phyloP scores from a whole-genome alignment of 2,888 invertebrate genomes.

The Mermis nigrescens region DNA sequence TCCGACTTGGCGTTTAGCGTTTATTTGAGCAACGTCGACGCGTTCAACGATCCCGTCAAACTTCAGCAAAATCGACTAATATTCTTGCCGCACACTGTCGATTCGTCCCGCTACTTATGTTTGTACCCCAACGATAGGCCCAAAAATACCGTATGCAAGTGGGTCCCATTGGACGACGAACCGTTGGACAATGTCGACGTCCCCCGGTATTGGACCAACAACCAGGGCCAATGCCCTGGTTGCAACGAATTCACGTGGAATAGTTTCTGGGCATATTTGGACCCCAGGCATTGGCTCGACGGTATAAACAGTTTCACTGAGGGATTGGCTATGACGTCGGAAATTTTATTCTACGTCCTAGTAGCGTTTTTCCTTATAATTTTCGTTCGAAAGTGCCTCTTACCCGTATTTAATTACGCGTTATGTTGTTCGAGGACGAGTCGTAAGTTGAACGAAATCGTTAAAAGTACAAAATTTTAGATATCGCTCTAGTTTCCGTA shows the following conservation, averaged over 20 bases:
- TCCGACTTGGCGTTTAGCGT: too few species aligned
- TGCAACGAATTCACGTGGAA: slow-evolving; percentile 25
- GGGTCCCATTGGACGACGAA: slow-evolving; percentile 15
- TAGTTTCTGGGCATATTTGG: slow-evolving; percentile 16
- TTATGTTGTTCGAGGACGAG: neutral
- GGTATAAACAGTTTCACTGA: slow-evolving; percentile 21
- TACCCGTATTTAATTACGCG: slow-evolving; percentile 16
- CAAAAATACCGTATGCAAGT: slow-evolving; percentile 18
- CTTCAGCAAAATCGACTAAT: too few species aligned
- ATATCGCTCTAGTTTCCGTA: too few species aligned
- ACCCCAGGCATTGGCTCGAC: slow-evolving; percentile 21
- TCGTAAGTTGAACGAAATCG: too few species aligned
- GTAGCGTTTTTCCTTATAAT: slow-evolving; percentile 14
- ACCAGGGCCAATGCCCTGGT: slow-evolving; percentile 18
- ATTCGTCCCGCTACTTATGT: slow-evolving; percentile 22
- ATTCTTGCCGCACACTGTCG: slow-evolving; percentile 13
- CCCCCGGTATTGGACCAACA: neutral
- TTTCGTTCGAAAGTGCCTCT: slow-evolving; percentile 21
- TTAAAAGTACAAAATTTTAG: too few species aligned
- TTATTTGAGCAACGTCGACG: too few species aligned
- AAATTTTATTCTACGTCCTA: slow-evolving; percentile 16
- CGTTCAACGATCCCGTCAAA: too few species aligned
- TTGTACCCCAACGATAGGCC: slow-evolving; percentile 22
- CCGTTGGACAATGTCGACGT: slow-evolving; percentile 11
- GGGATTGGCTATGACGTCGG: slow-evolving; percentile 17